Evolutionary conservation across 2,888 invertebrate species (phyloP).

Genomic region (Caenorhabditis virilis): DNA sequence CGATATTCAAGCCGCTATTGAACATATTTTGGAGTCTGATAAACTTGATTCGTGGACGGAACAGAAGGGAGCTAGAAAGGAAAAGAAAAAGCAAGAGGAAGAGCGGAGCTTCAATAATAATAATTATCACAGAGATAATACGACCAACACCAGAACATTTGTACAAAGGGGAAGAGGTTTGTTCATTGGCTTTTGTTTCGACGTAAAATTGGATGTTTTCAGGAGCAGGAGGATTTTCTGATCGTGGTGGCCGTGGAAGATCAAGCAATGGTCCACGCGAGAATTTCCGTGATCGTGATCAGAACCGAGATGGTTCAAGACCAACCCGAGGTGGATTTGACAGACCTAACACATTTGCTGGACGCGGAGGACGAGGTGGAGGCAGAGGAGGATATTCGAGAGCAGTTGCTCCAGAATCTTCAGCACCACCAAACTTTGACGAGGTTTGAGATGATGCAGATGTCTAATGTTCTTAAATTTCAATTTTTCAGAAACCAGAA

Average conservation of each 20-base stretch:
- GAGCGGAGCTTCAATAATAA: conserved; percentile 17
- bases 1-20: conserved; percentile 57
- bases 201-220: conserved; percentile 1
- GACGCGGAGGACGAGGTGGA: conserved; percentile 32
- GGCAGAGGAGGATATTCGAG: conserved; percentile 40
- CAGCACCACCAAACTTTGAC: background rate
- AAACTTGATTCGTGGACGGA: conserved; percentile 59
- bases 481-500: background rate
- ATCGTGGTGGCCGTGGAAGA: conserved; percentile 35
- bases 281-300: conserved; percentile 12
- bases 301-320: conserved; percentile 10
- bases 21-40: conserved; percentile 53
- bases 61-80: conserved; percentile 51
- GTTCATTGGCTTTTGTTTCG: background rate
- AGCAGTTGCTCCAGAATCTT: conserved; percentile 22
- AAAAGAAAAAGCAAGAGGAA: conserved; percentile 51
- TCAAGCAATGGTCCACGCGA: conserved; percentile 33
- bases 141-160: conserved; percentile 20
- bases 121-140: too few relatives aligned
- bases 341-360: conserved; percentile 15
- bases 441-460: background rate
- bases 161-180: conserved; percentile 33
- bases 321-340: conserved; percentile 31
- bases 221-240: conserved; percentile 22
- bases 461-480: background rate